Conservation (phyloP, 2,888 invertebrate genomes). For the Pollenia griseotomentosa region DNA sequence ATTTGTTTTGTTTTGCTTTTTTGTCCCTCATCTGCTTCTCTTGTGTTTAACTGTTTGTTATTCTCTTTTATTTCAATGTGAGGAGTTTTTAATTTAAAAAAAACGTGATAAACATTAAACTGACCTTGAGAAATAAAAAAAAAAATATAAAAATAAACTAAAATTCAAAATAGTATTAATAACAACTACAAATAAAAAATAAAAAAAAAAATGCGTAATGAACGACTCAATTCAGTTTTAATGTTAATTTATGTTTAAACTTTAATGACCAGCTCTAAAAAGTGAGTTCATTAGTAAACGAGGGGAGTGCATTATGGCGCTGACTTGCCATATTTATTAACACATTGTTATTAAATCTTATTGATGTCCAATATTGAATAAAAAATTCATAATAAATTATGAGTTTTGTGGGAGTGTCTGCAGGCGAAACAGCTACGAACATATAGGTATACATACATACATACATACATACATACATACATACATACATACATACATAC, state of each 20-base stretch:
- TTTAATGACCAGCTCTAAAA: conserved; percentile 7
- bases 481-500: no score
- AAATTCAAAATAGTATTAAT: conserved; percentile 22
- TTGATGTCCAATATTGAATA: not conserved
- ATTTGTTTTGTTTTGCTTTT: not conserved
- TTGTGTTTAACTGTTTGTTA: not conserved
- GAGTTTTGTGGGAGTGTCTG: not conserved
- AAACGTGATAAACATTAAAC: conserved; percentile 50
- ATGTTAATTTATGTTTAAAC: conserved; percentile 6
- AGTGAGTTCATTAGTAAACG: not conserved
- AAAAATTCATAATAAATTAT: not conserved
- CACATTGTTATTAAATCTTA: conserved; percentile 2
- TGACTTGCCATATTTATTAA: conserved; percentile 15
- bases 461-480: no score
- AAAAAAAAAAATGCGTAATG: conserved; percentile 59
- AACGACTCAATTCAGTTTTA: conserved; percentile 20
- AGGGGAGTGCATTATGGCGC: conserved; percentile 4
- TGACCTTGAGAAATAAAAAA: conserved; percentile 56
- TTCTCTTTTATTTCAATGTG: no score
- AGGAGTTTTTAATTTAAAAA: conserved; percentile 23
- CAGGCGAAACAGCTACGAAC: no score
- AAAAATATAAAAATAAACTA: conserved; percentile 15
- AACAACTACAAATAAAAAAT: conserved; percentile 19
- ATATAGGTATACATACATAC: no score
- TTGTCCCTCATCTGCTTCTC: not conserved